Evolutionary conservation across 2,113 vertebrate genomes (phyloP).

Genomic region (Phyllostomus hastatus): DNA sequence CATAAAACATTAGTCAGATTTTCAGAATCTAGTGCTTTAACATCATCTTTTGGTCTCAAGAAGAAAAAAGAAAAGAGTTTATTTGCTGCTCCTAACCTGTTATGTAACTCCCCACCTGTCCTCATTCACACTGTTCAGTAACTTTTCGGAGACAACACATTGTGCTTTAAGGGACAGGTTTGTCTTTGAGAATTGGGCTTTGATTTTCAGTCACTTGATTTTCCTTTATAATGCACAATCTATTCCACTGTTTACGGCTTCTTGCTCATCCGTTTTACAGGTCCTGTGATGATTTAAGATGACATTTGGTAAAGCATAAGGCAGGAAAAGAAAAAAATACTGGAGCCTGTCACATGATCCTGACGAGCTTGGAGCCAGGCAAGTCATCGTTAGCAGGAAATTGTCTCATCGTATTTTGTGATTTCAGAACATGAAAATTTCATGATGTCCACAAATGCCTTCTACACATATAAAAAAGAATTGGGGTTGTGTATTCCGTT

Average conservation of each 20-base stretch:
- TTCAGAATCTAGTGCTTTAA: slow-evolving; percentile 37
- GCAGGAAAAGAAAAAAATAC: slow-evolving; percentile 16
- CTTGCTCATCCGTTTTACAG: background rate
- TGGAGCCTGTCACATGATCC: slow-evolving; percentile 10
- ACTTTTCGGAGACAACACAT: background rate
- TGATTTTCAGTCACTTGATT: slow-evolving; percentile 5
- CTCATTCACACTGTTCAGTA: background rate
- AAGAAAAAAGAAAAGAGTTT: background rate
- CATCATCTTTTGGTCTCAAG: background rate
- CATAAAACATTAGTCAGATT: slow-evolving; percentile 42
- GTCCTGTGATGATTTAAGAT: slow-evolving; percentile 12
- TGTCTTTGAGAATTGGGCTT: background rate
- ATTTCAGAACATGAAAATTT: background rate
- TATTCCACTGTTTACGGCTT: background rate
- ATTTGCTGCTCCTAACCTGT: background rate
- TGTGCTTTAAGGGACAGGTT: background rate
- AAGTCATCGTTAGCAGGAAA: slow-evolving; percentile 1
- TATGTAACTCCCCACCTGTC: background rate
- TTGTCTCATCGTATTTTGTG: background rate
- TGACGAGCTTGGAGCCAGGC: background rate
- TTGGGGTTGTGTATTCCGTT: background rate
- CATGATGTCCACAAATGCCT: background rate
- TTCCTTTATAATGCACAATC: background rate
- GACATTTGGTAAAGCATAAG: slow-evolving; percentile 47
- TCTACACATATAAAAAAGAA: background rate